These are phyloP conservation scores for Bucorvus abyssinicus DNA, from an alignment of 2,797 vertebrate genomes.

Conservation along the genomic window DNA sequence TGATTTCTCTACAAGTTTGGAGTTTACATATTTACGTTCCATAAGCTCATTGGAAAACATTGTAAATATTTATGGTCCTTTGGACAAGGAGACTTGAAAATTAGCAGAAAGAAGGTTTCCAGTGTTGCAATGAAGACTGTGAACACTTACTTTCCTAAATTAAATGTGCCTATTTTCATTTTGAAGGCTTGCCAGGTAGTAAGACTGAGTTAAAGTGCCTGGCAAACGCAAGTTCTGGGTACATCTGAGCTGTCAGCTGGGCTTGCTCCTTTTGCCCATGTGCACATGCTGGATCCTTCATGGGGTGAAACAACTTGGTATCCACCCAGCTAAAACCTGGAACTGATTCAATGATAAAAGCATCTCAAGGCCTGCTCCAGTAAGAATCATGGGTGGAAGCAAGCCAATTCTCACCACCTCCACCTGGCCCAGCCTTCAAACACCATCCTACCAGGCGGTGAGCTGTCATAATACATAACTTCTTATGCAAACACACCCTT, in stretches of 20 bases:
- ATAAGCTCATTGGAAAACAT: neutral
- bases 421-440: constrained; percentile 13
- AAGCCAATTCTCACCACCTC: constrained; percentile 36
- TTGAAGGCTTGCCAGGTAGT: neutral
- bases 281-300: neutral
- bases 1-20: neutral
- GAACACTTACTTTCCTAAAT: neutral
- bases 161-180: neutral
- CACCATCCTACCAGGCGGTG: neutral
- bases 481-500: constrained; percentile 9
- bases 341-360: neutral
- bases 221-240: neutral
- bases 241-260: neutral
- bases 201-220: neutral
- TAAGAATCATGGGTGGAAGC: neutral
- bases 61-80: neutral
- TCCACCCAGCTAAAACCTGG: neutral
- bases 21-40: neutral
- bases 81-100: neutral
- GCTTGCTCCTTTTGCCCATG: neutral
- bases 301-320: neutral
- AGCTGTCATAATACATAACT: constrained; percentile 30
- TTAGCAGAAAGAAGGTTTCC: neutral
- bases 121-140: neutral
- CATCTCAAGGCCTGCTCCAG: neutral